Evolutionary conservation across 1,140 invertebrate species (phyloP).

Genomic region (Diuraphis noxia): DNA sequence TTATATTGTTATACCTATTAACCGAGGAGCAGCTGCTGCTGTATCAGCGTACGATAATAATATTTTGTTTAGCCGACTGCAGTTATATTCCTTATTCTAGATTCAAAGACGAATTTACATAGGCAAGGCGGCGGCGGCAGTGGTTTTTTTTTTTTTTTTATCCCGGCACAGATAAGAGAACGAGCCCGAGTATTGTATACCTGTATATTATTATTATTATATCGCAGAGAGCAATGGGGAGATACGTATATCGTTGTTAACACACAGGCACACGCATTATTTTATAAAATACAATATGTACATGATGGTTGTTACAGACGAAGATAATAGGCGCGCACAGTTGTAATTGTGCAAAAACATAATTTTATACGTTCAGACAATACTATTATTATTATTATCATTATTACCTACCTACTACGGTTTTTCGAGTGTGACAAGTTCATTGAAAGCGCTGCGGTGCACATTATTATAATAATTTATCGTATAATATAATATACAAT

Average conservation of each 20-base stretch:
- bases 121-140: neutral
- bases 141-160: no score
- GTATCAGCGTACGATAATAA: neutral
- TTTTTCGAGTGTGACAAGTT: conserved; percentile 11
- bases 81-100: neutral
- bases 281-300: neutral
- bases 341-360: neutral
- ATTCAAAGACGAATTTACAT: neutral
- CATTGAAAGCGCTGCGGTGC: neutral
- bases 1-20: no score
- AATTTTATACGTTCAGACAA: neutral
- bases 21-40: neutral
- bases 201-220: no score
- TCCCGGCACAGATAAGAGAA: neutral
- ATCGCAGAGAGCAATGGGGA: neutral
- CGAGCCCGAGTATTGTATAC: neutral
- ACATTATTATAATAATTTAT: neutral
- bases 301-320: no score
- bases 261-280: neutral
- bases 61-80: neutral
- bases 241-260: neutral
- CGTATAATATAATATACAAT: no score
- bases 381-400: no score
- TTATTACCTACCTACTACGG: neutral
- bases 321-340: neutral